Conservation (phyloP, 1,140 invertebrate genomes). For the Aphelenchoides besseyi region DNA sequence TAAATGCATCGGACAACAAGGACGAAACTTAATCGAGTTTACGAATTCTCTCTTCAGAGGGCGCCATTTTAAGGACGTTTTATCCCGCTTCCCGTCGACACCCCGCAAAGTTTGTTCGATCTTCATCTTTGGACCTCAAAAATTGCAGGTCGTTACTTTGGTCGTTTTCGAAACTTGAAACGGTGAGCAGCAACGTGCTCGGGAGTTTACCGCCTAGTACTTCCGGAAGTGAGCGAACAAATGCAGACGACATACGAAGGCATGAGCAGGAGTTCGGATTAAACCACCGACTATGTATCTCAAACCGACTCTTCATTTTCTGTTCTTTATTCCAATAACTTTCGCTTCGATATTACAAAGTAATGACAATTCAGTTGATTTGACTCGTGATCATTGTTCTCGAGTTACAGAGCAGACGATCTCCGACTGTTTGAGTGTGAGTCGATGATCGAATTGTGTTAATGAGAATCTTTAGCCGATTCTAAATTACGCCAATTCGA, state of each 20-base stretch:
- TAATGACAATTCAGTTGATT: background rate
- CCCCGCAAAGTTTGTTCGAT: too few relatives aligned
- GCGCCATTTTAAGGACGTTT: background rate
- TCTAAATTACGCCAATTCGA: slow-evolving; percentile 31
- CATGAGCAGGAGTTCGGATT: background rate
- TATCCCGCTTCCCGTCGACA: background rate
- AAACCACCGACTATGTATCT: background rate
- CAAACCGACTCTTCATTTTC: background rate
- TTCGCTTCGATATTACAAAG: background rate
- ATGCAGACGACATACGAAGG: background rate
- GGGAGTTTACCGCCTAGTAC: too few relatives aligned
- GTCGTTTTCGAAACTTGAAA: background rate
- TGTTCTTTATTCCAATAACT: background rate
- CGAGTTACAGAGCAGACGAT: slow-evolving; percentile 3
- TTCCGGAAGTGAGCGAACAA: background rate
- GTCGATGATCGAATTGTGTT: background rate
- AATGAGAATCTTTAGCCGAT: slow-evolving; percentile 38
- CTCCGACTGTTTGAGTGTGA: slow-evolving; percentile 25
- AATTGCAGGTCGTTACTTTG: slow-evolving; percentile 1
- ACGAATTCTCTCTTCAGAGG: background rate
- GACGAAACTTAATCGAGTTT: slow-evolving; percentile 4
- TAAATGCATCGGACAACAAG: background rate
- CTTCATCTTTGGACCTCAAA: background rate
- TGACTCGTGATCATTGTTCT: background rate
- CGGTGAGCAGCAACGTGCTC: too few relatives aligned